A percentile compares a stretch with the other conserved stretches of the same genome.
These are phyloP conservation scores for Alouatta palliata DNA, from an alignment of 2,113 vertebrate species.

Conservation along the genomic window DNA sequence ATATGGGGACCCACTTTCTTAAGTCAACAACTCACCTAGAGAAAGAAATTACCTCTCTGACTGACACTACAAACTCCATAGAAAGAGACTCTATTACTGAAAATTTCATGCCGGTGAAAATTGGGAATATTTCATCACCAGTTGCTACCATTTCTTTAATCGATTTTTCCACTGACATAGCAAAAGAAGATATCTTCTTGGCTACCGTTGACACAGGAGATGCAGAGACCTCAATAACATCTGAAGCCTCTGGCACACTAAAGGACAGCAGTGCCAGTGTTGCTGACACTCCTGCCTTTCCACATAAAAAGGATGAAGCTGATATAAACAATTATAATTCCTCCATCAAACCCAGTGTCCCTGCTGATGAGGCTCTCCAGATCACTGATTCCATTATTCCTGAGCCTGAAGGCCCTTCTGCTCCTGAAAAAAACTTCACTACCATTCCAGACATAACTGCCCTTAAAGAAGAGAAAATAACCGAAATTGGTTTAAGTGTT, in stretches of 20 bases:
- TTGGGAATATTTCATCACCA: slow-evolving; percentile 32
- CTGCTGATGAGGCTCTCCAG: not conserved
- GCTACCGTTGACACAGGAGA: not conserved
- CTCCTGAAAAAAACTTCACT: not conserved
- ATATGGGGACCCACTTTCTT: not conserved
- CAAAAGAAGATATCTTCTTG: slow-evolving; percentile 49
- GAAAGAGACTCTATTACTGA: not conserved
- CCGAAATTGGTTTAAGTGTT: slow-evolving; percentile 19
- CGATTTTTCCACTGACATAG: slow-evolving; percentile 50
- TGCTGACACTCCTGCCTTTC: not conserved
- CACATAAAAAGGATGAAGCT: not conserved
- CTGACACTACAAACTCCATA: not conserved
- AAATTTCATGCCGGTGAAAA: slow-evolving; percentile 52
- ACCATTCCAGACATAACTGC: slow-evolving; percentile 14
- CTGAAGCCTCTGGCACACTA: not conserved
- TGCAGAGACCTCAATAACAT: not conserved
- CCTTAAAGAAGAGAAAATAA: slow-evolving; percentile 23
- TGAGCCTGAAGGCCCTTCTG: slow-evolving; percentile 3
- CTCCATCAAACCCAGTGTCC: not conserved
- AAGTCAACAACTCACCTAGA: slow-evolving; percentile 36
- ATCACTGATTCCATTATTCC: not conserved
- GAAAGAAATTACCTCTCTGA: slow-evolving; percentile 1
- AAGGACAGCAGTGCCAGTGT: not conserved
- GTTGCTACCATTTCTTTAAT: slow-evolving; percentile 61
- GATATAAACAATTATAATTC: not conserved